phyloP scores from a whole-genome alignment of 2,888 invertebrate species.

The Ophion costatus region DNA sequence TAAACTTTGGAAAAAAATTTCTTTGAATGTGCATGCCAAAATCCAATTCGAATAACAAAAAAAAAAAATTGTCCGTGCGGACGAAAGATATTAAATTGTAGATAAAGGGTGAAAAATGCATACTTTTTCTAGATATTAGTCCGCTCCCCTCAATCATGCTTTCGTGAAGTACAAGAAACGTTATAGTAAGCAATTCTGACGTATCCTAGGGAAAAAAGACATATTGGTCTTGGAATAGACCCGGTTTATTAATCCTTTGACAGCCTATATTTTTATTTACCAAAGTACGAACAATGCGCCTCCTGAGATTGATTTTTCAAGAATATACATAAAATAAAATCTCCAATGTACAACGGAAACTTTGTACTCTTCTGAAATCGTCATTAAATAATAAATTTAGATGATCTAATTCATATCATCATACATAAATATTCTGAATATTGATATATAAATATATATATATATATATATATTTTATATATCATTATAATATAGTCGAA shows the following conservation, averaged over 20 bases:
- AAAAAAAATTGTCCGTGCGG: conserved; percentile 3
- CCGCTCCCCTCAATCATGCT: conserved; percentile 27
- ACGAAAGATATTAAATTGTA: conserved; percentile 9
- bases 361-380: neutral
- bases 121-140: conserved; percentile 25
- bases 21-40: conserved; percentile 59
- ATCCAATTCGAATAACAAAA: neutral
- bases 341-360: neutral
- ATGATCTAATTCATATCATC: neutral
- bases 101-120: neutral
- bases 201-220: neutral
- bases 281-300: neutral
- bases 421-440: neutral
- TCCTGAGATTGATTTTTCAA: neutral
- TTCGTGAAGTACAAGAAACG: conserved; percentile 31
- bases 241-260: conserved; percentile 39
- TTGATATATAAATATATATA: neutral
- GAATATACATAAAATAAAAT: neutral
- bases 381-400: neutral
- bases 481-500: too few species aligned
- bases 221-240: conserved; percentile 22
- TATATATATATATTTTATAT: too few species aligned
- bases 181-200: neutral
- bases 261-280: neutral
- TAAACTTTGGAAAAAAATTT: neutral